Evolutionary conservation across 2,113 vertebrate species (phyloP), one percentile per base, ranked within the genome.

Genomic region (Trochalopteron elliotii): DNA sequence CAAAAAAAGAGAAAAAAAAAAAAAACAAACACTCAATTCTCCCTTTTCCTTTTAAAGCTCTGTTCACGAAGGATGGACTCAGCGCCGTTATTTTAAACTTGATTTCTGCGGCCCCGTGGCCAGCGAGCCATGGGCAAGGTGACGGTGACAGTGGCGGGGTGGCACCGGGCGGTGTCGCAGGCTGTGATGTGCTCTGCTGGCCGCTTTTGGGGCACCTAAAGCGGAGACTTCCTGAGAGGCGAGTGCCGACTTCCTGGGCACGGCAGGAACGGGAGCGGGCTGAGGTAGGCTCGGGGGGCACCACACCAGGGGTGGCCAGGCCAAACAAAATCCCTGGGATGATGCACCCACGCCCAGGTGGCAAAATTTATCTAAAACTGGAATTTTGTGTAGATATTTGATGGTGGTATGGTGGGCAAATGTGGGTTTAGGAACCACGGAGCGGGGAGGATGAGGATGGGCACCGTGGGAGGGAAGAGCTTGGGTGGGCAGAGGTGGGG

Each of bases 11-110:
- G 13, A 19, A 9, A 3, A 18, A 15, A 24, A 15, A 75, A 39
- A 11, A 27, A 11, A 23, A 35, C 20, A 0, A 7, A 19, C 52
- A 20, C 49, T 69, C 25, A 64, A 91, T 86, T 47, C 44, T 81
- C 69, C 72, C 75, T 91, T 90, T 87, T 87, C 88, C 93, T 96
- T 96, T 94, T 95, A 92, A 93, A 96, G 93, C 86, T 57, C 50
- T 64, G 37, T 21, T 77, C 79, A 79, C 1, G 0, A 52, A 69
- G 47, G 83, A 74, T 28, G 90, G 59, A 21, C 15, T 12, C 12
- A 3, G 24, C 4, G 1, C 28, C 78, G 80, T 21, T 70, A 44
- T 71, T 93, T 72, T 56, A 69, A 76, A 74, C 19, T 5, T 1
- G 68, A 12, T 39, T 64, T 31, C 21, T 6, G 47, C 90, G 28